Evolutionary conservation across 2,888 invertebrate genomes (phyloP).

Genomic region (Melinaea marsaeus): DNA sequence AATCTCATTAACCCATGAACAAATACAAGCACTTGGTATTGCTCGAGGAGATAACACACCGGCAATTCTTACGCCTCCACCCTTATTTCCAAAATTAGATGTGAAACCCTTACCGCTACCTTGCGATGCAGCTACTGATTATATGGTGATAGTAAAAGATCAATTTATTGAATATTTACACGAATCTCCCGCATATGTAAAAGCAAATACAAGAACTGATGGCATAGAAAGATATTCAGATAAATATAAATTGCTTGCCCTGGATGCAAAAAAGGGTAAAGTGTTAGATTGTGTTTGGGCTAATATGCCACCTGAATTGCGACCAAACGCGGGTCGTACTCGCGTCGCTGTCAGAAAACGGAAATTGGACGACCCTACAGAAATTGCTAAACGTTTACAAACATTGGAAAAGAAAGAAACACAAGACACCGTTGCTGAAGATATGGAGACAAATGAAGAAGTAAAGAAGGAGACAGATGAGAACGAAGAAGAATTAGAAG

Average conservation of each 20-base stretch:
- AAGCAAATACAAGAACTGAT: conserved; percentile 65
- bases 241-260: conserved; percentile 73
- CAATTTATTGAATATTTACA: conserved; percentile 84
- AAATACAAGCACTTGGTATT: conserved; percentile 76
- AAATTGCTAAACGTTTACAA: conserved; percentile 75
- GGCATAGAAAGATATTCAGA: conserved; percentile 79
- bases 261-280: conserved; percentile 67
- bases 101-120: conserved; percentile 74
- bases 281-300: conserved; percentile 77
- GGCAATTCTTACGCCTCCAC: conserved; percentile 75
- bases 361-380: conserved; percentile 59
- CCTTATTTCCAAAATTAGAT: conserved; percentile 79
- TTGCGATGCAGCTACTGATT: conserved; percentile 80
- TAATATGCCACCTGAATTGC: conserved; percentile 80
- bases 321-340: conserved; percentile 70
- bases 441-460: conserved; percentile 62
- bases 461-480: conserved; percentile 76
- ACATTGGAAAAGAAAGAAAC: conserved; percentile 82
- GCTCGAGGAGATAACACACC: conserved; percentile 75
- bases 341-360: conserved; percentile 52
- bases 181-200: conserved; percentile 81
- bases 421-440: conserved; percentile 66
- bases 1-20: conserved; percentile 75
- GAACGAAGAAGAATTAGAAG: conserved; percentile 76
- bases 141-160: conserved; percentile 84